Base-by-base conservation (phyloP, 1,140 invertebrate species). In the Acyrthosiphon pisum region DNA sequence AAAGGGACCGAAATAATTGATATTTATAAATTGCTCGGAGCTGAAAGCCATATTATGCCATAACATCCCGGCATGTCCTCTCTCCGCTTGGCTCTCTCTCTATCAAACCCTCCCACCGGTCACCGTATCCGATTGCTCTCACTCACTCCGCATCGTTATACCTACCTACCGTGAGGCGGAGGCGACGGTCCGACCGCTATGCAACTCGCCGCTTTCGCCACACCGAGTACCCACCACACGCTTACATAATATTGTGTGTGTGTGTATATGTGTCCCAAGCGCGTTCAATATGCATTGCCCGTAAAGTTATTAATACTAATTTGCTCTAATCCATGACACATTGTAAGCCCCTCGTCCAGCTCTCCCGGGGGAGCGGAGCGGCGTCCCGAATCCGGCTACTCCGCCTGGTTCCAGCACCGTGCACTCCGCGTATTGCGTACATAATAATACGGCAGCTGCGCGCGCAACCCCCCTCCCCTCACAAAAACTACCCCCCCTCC, bases 261-360 rank as follows among this genome's bases (percentile, higher is more conserved):
- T 68, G 60, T 30, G n/a, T n/a, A 30, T 76, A n/a, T 76, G n/a
- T 76, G 60, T 76, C 30, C 91, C n/a, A 50, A 35, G n/a, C n/a
- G 68, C 68, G 44, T 81, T 91, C 68, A 91, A 83, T 81, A 91
- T 92, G 76, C 76, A 83, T 83, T 44, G 76, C 91, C 56, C 76
- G 91, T 92, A 92, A 92, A 92, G 76, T 92, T 92, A 83, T 83
- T 83, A 92, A 92, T 92, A 92, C 91, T 83, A 92, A 92, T 92
- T 92, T 92, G 91, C 76, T 83, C 91, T 92, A 92, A 92, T 92
- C 91, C 91, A 35, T 92, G 76, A 92, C 76, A 83, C 91, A 83
- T 92, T 83, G 90, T 81, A 81, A 91, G 41, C 89, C 90, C 44
- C 30, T 91, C 90, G 60, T 44, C 90, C 90, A n/a, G 68, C 48